Percentiles rank a stretch among this genome's conserved stretches.
Conservation (phyloP, 1,140 invertebrate genomes). For the Lasioglossum albipes region DNA sequence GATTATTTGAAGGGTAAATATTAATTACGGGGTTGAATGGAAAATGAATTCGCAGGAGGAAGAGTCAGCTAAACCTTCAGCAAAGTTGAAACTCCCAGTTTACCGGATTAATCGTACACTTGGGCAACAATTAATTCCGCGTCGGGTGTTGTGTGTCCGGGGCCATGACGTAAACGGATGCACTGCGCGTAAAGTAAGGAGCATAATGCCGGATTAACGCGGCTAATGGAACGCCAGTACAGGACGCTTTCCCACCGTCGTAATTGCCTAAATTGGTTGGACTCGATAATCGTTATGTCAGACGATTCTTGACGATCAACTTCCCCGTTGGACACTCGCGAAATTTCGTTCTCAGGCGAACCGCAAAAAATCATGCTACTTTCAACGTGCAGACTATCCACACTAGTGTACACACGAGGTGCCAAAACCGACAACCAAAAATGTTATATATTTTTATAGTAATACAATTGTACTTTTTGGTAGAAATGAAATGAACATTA, state of each 20-base stretch:
- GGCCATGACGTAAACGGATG: conserved; percentile 59
- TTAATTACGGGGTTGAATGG: too few species aligned
- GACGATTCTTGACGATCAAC: conserved; percentile 36
- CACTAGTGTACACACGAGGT: too few species aligned
- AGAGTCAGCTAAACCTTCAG: too few species aligned
- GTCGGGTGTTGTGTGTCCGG: conserved; percentile 34
- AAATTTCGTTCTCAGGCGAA: not conserved
- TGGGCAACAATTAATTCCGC: conserved; percentile 50
- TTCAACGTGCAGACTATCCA: not conserved
- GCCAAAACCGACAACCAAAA: too few species aligned
- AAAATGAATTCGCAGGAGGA: too few species aligned
- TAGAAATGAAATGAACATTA: too few species aligned
- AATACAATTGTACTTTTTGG: too few species aligned
- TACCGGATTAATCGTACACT: conserved; percentile 42
- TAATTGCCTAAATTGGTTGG: conserved; percentile 75
- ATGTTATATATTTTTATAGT: too few species aligned
- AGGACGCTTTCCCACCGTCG: conserved; percentile 68
- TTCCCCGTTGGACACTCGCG: conserved; percentile 9
- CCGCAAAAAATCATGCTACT: not conserved
- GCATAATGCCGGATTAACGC: conserved; percentile 60
- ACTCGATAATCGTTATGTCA: conserved; percentile 72
- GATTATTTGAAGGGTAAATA: too few species aligned
- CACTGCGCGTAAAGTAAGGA: conserved; percentile 53
- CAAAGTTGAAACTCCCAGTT: conserved; percentile 45
- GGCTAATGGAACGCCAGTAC: conserved; percentile 54